Conservation (phyloP, 1,140 invertebrate genomes). For the Hyles vespertilio region DNA sequence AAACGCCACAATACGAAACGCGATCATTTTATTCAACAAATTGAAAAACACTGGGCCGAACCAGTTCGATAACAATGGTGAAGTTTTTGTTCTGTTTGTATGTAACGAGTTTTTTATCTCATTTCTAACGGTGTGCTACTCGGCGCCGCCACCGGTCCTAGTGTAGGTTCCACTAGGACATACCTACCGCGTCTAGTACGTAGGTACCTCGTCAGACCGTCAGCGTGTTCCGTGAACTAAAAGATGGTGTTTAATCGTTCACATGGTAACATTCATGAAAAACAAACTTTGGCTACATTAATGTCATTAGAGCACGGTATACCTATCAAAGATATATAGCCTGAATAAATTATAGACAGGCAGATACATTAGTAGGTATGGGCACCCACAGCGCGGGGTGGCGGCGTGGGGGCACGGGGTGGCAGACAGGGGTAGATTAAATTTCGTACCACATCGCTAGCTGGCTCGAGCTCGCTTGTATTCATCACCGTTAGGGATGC, state of each 20-base stretch:
- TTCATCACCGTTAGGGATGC: slow-evolving; percentile 62
- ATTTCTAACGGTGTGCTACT: slow-evolving; percentile 37
- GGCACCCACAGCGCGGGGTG: slow-evolving; percentile 5
- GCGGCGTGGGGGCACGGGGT: slow-evolving; percentile 22
- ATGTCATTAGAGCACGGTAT: slow-evolving; percentile 5
- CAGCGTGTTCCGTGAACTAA: slow-evolving; percentile 34
- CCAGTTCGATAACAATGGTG: slow-evolving; percentile 16
- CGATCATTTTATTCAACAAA: slow-evolving; percentile 1
- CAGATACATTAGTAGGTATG: slow-evolving; percentile 6
- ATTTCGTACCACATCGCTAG: slow-evolving; percentile 58
- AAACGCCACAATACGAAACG: not conserved
- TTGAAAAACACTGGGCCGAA: not conserved
- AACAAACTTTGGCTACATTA: slow-evolving; percentile 30
- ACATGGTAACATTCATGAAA: slow-evolving; percentile 49
- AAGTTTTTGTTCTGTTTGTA: slow-evolving; percentile 22
- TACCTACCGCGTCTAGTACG: slow-evolving; percentile 15
- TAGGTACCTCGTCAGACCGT: slow-evolving; percentile 22
- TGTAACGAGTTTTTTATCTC: slow-evolving; percentile 40
- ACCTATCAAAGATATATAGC: slow-evolving; percentile 19
- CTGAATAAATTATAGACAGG: slow-evolving; percentile 38
- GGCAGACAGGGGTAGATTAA: slow-evolving; percentile 66
- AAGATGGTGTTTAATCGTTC: slow-evolving; percentile 26
- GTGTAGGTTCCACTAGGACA: slow-evolving; percentile 20
- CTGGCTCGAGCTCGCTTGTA: slow-evolving; percentile 50
- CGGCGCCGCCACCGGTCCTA: slow-evolving; percentile 33